Conservation (phyloP, 1,140 invertebrate species). For the Drosophila rufa region DNA sequence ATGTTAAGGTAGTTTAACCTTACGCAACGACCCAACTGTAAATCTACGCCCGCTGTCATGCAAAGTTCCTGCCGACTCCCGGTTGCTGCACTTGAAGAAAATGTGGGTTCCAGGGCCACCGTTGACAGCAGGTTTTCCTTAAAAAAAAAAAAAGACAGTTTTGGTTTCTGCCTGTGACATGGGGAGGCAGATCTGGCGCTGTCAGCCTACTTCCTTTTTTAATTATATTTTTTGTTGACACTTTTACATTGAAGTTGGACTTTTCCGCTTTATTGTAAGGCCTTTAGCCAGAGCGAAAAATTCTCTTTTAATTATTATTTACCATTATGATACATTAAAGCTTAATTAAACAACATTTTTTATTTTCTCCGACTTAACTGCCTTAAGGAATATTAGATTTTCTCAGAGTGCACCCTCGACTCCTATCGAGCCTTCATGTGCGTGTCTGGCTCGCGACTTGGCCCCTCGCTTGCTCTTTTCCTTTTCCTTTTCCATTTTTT, state of each 20-base stretch:
- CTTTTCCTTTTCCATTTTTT: neutral
- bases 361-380: neutral
- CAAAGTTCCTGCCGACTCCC: conserved; percentile 62
- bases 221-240: neutral
- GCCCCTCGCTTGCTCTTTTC: conserved; percentile 6
- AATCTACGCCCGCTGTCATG: conserved; percentile 71
- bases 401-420: conserved; percentile 19
- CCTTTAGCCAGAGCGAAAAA: too few species aligned
- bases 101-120: too few species aligned
- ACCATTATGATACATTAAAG: too few species aligned
- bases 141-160: too few species aligned
- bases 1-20: conserved; percentile 74
- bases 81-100: conserved; percentile 20
- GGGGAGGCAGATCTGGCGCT: neutral
- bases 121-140: neutral
- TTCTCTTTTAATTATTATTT: neutral
- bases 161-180: neutral
- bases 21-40: conserved; percentile 73
- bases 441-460: conserved; percentile 51
- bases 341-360: too few species aligned
- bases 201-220: neutral
- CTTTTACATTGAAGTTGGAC: too few species aligned
- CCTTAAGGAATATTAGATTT: conserved; percentile 10
- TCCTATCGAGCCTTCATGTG: conserved; percentile 36
- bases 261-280: neutral